Evolutionary conservation across 2,113 vertebrate genomes (phyloP), one percentile per base, ranked within the genome.

Genomic region (Pagrus major): DNA sequence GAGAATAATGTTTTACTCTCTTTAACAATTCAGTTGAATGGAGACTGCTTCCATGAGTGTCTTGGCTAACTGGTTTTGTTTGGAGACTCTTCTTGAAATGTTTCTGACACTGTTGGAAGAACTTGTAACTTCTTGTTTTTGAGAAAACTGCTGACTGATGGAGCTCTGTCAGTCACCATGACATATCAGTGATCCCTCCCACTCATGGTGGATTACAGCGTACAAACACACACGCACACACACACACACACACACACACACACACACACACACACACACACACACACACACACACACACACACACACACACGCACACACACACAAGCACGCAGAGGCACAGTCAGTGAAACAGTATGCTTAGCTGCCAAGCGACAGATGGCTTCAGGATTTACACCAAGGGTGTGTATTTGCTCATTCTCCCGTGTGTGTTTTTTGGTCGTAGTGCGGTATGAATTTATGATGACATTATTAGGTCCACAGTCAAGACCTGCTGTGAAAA

Each of bases 301-400:
- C 35, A 35, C 52, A 49, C 39, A 23, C 55, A 66, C 20, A 6
- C 18, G 56, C 61, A 72, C 61, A 49, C 49, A 31, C 27, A 73
- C 33, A 51, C 61, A 18, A 33, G 25, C 9, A n/a, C 23, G 47
- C 44, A 21, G 20, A 37, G 18, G 1, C 20, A 27, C 11, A 52
- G 23, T 55, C 46, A 63, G 56, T 71, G 29, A 67, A 66, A 52
- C 31, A 41, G 60, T 16, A 21, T 12, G 37, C 33, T 41, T 59
- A 68, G 39, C 76, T 81, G 88, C 84, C 76, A 78, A 84, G 81
- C 52, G 82, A 79, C 84, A 88, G 87, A 89, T 90, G 87, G 81
- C 77, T 70, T 21, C 69, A 52, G 87, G 82, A 89, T 89, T 90
- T 86, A 76, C 60, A 73, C 67, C 0, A 1, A 60, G 66, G 51